Conservation (phyloP, 2,888 invertebrate genomes). For the Ormyrus pomaceus region DNA sequence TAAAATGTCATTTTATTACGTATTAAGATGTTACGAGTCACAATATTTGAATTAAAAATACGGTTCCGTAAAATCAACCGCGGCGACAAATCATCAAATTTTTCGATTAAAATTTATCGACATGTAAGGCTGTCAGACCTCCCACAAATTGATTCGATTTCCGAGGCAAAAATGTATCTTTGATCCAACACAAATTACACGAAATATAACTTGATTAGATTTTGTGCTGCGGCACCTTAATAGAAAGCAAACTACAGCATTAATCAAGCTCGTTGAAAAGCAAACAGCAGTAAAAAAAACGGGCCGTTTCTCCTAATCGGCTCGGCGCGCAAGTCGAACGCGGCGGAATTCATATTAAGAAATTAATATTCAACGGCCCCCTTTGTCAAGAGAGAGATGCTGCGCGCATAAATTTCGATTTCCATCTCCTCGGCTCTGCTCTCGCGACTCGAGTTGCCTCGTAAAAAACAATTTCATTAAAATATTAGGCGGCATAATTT, state of each 20-base stretch:
- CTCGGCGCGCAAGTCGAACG: slow-evolving; percentile 4
- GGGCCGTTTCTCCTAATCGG: slow-evolving; percentile 3
- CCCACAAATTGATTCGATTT: slow-evolving; percentile 37
- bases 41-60: background rate
- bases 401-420: slow-evolving; percentile 46
- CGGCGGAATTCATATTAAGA: slow-evolving; percentile 39
- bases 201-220: slow-evolving; percentile 47
- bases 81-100: background rate
- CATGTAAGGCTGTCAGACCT: slow-evolving; percentile 40
- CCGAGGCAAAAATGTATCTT: background rate
- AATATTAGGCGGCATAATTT: slow-evolving; percentile 52
- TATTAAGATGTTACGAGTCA: slow-evolving; percentile 1
- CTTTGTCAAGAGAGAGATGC: slow-evolving; percentile 26
- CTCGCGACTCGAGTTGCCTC: background rate
- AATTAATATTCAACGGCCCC: slow-evolving; percentile 44
- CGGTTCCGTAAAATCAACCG: background rate
- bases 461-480: slow-evolving; percentile 48
- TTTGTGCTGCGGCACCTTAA: slow-evolving; percentile 24
- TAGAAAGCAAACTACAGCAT: slow-evolving; percentile 35
- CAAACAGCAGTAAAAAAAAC: slow-evolving; percentile 30
- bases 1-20: background rate
- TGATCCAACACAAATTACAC: slow-evolving; percentile 20
- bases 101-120: slow-evolving; percentile 29
- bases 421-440: slow-evolving; percentile 13
- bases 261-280: slow-evolving; percentile 44